Base-by-base conservation (phyloP, 2,797 vertebrate species). In the Fringilla coelebs region DNA sequence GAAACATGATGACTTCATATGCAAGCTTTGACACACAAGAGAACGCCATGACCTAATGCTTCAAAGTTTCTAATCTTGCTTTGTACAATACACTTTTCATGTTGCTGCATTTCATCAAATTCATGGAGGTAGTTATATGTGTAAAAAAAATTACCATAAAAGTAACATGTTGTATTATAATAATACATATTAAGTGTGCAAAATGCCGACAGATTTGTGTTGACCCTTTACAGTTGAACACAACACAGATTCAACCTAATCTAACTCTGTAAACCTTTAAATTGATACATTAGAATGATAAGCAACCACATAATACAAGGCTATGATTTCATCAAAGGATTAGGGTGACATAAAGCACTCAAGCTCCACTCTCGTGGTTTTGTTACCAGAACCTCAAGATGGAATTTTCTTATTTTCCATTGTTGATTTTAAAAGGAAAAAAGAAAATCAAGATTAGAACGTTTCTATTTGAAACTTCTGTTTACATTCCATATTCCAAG, bases 81-180 rank as follows among this genome's bases (percentile, higher is more conserved):
- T 97, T 97, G 96, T 97, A 97, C 88, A 97, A 97, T 96, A 98
- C 96, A 93, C 97, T 97, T 97, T 95, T 97, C 96, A 97, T 97
- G 97, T 97, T 98, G 98, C 97, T 98, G 98, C 96, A 97, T 97
- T 97, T 98, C 98, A 98, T 98, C 98, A 98, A 98, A 98, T 98
- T 98, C 97, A 98, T 99, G 99, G 99, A 99, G 99, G 99, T 99
- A 99, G 99, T 99, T 98, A 98, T 98, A 98, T 98, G 98, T 97
- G 97, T 98, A 98, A 98, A 98, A 97, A 98, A 98, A 96, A 91
- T 98, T 97, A 98, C 97, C 98, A 98, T 97, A 98, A 98, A 98
- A 98, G 97, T 97, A 98, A 98, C 97, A 98, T 96, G 97, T 96
- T 97, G 97, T 97, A 98, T 98, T 97, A 97, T 98, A 98, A 98